Evolutionary conservation across 2,113 vertebrate genomes (phyloP), one percentile per base, ranked within the genome.

Genomic region (Pogonocichla stellata): DNA sequence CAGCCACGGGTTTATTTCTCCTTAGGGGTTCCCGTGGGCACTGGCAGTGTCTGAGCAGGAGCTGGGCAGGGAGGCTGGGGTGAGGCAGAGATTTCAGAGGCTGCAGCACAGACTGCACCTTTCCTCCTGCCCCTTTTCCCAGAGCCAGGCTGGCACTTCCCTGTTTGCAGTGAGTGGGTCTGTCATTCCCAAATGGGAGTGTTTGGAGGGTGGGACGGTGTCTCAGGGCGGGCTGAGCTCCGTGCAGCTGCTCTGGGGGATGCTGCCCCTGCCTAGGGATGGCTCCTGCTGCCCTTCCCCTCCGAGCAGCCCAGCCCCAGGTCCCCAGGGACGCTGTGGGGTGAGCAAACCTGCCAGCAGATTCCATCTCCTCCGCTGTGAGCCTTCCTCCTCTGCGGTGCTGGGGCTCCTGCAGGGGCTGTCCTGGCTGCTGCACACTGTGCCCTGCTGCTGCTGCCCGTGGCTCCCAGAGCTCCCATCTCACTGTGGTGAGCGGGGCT

Each of bases 371-470:
- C 47, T 28, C 26, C 3, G 29, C 72, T 15, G 0, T 5, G 47
- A 8, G 5, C 77, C 57, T 28, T 45, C 71, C 57, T 28, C 1
- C 1, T 73, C 70, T 2, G 0, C 2, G 9, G 1, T 3, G 34
- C 51, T 8, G 54, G 77, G 61, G 56, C 22, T 26, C 0, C 61
- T 48, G 0, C 0, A 18, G 73, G 47, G 34, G 2, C 0, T 0
- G 4, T 23, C 47, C 60, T 22, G 0, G 0, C 13, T 1, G 1
- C n/a, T 1, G 53, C 1, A 2, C 3, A 1, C 1, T 4, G 56
- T 23, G 57, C 23, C 47, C 17, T 16, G 5, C 6, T 5, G 3
- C 31, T 10, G 43, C 42, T 29, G 91, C 65, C 2, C 0, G 54
- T 10, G 73, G 50, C 48, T 0, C 6, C 0, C 25, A 0, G 11